Conservation (phyloP, 2,113 vertebrate genomes). For the Corythaixoides concolor region DNA sequence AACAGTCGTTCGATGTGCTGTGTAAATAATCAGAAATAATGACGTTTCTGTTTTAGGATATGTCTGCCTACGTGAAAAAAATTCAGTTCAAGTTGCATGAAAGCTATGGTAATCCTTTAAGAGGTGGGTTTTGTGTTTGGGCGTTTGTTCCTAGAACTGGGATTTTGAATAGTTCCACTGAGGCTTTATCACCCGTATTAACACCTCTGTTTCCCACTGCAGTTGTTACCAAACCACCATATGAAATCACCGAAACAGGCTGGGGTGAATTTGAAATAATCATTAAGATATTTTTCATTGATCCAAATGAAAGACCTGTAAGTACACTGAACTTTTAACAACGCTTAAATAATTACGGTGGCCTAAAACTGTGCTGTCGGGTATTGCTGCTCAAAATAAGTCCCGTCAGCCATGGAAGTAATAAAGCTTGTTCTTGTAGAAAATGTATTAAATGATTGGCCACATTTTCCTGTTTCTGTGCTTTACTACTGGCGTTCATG, state of each 20-base stretch:
- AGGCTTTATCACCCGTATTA: neutral
- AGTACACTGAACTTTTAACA: conserved; percentile 56
- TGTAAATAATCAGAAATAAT: neutral
- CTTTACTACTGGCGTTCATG: neutral
- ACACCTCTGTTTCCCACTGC: conserved; percentile 5
- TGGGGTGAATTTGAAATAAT: conserved; percentile 99
- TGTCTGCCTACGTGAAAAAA: conserved; percentile 99
- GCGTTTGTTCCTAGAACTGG: neutral
- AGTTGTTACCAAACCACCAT: conserved; percentile 98
- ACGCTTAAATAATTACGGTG: neutral
- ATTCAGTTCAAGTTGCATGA: conserved; percentile 98
- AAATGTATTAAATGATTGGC: neutral
- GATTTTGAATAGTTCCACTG: neutral
- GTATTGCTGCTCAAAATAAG: neutral
- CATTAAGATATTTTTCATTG: conserved; percentile 98
- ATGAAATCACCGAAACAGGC: conserved; percentile 98
- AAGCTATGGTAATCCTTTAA: conserved; percentile 94
- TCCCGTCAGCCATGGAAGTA: neutral
- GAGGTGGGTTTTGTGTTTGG: conserved; percentile 77
- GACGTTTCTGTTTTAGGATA: conserved; percentile 80
- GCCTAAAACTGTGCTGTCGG: neutral
- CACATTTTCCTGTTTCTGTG: neutral
- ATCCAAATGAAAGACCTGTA: conserved; percentile 97
- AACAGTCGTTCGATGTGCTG: neutral
- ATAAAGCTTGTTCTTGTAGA: neutral